These are phyloP conservation scores for Phrynocephalus versicolor DNA, from an alignment of 2,113 vertebrate species.

Conservation along the genomic window DNA sequence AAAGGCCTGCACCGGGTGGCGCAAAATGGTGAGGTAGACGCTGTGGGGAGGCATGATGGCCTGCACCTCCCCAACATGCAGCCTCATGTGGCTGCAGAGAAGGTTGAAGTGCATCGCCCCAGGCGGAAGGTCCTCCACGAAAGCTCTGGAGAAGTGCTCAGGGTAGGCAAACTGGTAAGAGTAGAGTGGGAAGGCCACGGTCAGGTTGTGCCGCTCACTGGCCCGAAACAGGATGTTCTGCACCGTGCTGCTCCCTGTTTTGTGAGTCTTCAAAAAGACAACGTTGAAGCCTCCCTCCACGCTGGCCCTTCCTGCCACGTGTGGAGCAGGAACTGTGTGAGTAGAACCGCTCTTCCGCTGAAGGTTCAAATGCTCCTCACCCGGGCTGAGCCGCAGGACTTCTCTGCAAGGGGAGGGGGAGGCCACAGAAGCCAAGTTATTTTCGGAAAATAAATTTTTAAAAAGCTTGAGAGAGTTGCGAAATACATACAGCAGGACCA, in stretches of 20 bases:
- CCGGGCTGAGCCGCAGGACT: not conserved
- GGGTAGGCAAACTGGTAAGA: constrained; percentile 63
- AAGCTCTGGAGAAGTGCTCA: constrained; percentile 41
- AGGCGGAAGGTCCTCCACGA: constrained; percentile 47
- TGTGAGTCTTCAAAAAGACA: constrained; percentile 63
- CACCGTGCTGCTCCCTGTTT: constrained; percentile 59
- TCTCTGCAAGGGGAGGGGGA: not conserved
- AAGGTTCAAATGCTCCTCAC: not conserved
- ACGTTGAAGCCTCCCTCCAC: not conserved
- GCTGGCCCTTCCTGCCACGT: not conserved
- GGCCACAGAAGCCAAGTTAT: not conserved
- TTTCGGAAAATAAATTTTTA: too few relatives aligned
- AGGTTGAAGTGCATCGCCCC: constrained; percentile 50
- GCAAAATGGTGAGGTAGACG: constrained; percentile 58
- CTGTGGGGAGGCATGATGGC: constrained; percentile 46
- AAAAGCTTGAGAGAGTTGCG: not conserved
- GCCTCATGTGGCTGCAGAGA: constrained; percentile 61
- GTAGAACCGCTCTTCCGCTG: not conserved
- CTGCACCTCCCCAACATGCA: constrained; percentile 42
- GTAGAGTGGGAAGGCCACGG: constrained; percentile 54
- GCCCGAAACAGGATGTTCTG: constrained; percentile 59
- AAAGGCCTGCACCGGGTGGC: constrained; percentile 53
- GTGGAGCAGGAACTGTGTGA: not conserved
- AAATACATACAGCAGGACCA: too few relatives aligned
- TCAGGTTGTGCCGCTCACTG: constrained; percentile 28